A percentile compares a stretch with the other conserved stretches of the same genome.
phyloP scores from a whole-genome alignment of 2,888 invertebrate species.

The Lissonota sp. region DNA sequence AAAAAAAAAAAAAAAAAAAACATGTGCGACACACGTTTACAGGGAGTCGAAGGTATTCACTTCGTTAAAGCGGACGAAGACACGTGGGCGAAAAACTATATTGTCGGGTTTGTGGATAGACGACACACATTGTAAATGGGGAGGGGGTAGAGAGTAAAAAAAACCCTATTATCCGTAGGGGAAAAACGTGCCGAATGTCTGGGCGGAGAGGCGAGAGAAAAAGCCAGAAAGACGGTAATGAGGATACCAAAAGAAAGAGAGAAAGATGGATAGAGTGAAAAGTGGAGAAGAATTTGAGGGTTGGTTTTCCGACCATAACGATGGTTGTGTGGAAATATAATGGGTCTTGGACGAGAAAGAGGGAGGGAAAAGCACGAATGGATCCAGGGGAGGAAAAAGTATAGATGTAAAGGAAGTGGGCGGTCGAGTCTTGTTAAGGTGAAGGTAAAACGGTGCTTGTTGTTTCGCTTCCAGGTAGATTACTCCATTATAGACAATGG shows the following conservation, averaged over 20 bases:
- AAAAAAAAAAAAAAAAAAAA: not conserved
- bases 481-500: constrained; percentile 67
- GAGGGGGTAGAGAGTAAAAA: constrained; percentile 14
- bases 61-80: constrained; percentile 39
- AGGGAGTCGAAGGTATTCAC: constrained; percentile 8
- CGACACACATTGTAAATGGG: constrained; percentile 1
- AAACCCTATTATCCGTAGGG: constrained; percentile 50
- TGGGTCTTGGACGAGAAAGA: constrained; percentile 39
- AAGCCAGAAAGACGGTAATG: constrained; percentile 1
- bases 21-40: not conserved
- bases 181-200: constrained; percentile 56
- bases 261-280: constrained; percentile 11
- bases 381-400: not conserved
- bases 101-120: constrained; percentile 7
- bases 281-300: constrained; percentile 29
- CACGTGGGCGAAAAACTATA: constrained; percentile 7
- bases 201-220: constrained; percentile 37
- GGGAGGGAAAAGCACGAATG: not conserved
- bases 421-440: constrained; percentile 13
- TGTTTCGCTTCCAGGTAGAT: constrained; percentile 68
- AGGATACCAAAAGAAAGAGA: constrained; percentile 14
- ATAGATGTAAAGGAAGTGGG: constrained; percentile 35
- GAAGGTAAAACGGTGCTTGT: constrained; percentile 35
- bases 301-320: constrained; percentile 51
- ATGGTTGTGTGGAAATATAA: constrained; percentile 49